Base-by-base conservation (phyloP, 1,140 invertebrate genomes). In the Chironomus striatipennis region DNA sequence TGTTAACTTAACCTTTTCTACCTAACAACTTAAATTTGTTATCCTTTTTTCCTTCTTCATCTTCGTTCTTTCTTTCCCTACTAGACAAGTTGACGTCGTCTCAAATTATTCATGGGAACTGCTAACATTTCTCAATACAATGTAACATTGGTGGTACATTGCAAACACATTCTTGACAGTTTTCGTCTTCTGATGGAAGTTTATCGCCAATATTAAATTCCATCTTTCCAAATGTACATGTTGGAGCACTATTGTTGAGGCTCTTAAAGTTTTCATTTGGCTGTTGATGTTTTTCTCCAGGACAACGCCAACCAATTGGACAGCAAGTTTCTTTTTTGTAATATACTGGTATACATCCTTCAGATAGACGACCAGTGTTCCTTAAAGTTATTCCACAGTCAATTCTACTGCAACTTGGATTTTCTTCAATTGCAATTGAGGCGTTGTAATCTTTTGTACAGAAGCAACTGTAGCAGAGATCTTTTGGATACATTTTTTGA, bases 351-450 rank as follows among this genome's bases (percentile, higher is more conserved):
- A 84, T 83, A 76, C 86, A 87, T 17, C 83, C 83, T 7, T 82
- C 76, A 9, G 78, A 76, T 5, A 87, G 77, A 24, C 82, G 79
- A 15, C 81, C 78, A 57, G 83, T 81, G 75, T 84, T 80, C 74
- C 84, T 81, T 6, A 86, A 82, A 74, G 85, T 83, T 8, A 86
- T 76, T 1, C 83, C 85, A 74, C 86, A 87, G 77, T 85, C 82
- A 21, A 86, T 81, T 75, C 85, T 83, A 6, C 79, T 77, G 77
- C 86, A 87, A 76, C 76, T 80, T 7, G 77, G 34, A 73, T 80
- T 81, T 24, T 84, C 79, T 10, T 79, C 77, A 76, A 76, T 57
- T 34, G 20, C 1, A 17, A 47, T 74, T 4, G 79, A 79, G 10
- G 80, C 83, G 75, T 83, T 80, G 79, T 81, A 85, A 20, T 83